Evolutionary conservation across 2,113 vertebrate genomes (phyloP).

Genomic region (Channa maculata): DNA sequence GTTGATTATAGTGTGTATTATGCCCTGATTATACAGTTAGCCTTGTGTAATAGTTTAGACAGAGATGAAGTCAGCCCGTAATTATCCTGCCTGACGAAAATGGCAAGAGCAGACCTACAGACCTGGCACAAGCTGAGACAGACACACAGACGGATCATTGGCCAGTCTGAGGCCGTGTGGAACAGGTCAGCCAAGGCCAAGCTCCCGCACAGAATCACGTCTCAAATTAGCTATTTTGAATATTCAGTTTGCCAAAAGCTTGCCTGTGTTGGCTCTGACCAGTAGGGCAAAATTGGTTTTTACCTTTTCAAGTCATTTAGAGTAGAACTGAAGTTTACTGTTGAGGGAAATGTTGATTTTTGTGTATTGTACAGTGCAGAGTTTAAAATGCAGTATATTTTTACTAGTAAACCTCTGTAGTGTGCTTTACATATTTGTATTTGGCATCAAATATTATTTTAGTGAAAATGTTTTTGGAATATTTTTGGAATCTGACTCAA

Average conservation of each 20-base stretch:
- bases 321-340: not conserved
- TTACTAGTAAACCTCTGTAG: too few relatives aligned
- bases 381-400: too few relatives aligned
- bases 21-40: constrained; percentile 58
- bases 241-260: constrained; percentile 19
- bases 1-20: constrained; percentile 51
- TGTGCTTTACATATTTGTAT: too few relatives aligned
- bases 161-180: constrained; percentile 18
- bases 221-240: constrained; percentile 30
- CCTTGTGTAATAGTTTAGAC: constrained; percentile 53
- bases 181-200: constrained; percentile 7
- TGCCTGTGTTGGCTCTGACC: not conserved
- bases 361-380: too few relatives aligned
- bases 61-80: constrained; percentile 58
- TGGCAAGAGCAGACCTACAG: constrained; percentile 35
- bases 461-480: too few relatives aligned
- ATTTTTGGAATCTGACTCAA: too few relatives aligned
- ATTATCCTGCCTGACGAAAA: constrained; percentile 62
- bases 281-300: not conserved
- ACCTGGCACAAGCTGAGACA: constrained; percentile 44
- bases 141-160: constrained; percentile 45
- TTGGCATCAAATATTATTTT: too few relatives aligned
- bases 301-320: not conserved
- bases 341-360: not conserved
- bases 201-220: constrained; percentile 1